Evolutionary conservation across 2,797 vertebrate species (phyloP), one percentile per base, ranked within the genome.

Genomic region (Sylvia borin): DNA sequence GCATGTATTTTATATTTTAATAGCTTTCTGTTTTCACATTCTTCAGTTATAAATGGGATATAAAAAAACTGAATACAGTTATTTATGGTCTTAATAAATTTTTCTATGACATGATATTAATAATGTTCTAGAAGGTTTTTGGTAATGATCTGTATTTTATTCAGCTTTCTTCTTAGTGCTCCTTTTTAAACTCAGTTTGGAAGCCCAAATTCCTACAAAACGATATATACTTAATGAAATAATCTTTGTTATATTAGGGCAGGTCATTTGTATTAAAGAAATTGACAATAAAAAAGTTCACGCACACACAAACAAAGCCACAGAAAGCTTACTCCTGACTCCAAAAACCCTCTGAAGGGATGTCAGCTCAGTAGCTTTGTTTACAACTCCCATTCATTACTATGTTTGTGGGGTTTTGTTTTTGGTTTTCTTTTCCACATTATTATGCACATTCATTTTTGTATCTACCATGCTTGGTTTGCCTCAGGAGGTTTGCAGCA

Each of bases 11-110:
- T 95, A 43, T 85, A 53, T 36, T 95, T 55, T 89, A 71, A 85
- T 55, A 85, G 20, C n/a, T 65, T 95, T 91, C 58, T 93, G 38
- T 88, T 85, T 87, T 95, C 57, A 79, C 45, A 54, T 93, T 92
- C 62, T 81, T 83, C 45, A 85, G 32, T 61, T 78, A 40, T 14
- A 81, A 73, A 75, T 45, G 78, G 64, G 43, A 32, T 79, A 36
- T 93, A 92, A 91, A 51, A 79, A 91, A 54, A 17, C 4, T 58
- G 70, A 84, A 68, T 7, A 74, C 32, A 55, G 54, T 92, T 85
- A 93, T 51, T 55, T 83, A 48, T 94, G 86, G 32, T 95, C 81
- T 88, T 89, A 70, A 72, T 74, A 62, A 79, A 75, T 31, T 10
- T 4, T 34, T 45, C 88, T 53, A 21, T 73, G 48, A 45, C 2